phyloP scores from a whole-genome alignment of 2,797 vertebrate genomes.

The Falco berigora region DNA sequence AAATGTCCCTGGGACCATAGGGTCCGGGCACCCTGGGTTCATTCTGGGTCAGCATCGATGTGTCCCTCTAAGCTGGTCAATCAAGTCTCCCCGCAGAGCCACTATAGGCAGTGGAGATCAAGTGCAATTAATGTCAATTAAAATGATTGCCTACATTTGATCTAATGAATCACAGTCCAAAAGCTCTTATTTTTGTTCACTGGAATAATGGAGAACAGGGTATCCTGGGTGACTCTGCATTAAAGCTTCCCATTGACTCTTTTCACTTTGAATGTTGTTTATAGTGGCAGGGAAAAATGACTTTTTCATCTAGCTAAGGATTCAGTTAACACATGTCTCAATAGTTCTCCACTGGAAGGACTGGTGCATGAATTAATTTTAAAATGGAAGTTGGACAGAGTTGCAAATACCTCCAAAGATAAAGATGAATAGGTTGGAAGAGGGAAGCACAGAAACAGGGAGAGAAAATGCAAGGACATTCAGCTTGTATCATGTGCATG shows the following conservation, averaged over 20 bases:
- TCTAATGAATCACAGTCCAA: not conserved
- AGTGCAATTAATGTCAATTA: not conserved
- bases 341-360: not conserved
- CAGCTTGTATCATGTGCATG: not conserved
- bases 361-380: not conserved
- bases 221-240: not conserved
- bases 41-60: not conserved
- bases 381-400: not conserved
- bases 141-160: not conserved
- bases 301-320: not conserved
- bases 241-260: not conserved
- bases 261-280: not conserved
- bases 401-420: not conserved
- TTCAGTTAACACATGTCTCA: not conserved
- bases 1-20: no score
- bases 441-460: not conserved
- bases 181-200: not conserved
- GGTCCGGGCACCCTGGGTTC: not conserved
- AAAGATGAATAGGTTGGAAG: not conserved
- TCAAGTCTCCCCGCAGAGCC: not conserved
- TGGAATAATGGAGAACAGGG: not conserved
- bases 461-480: not conserved
- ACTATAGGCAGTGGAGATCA: not conserved
- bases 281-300: not conserved
- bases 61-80: not conserved